Conservation (phyloP, 2,797 vertebrate genomes). For the Crenichthys baileyi region DNA sequence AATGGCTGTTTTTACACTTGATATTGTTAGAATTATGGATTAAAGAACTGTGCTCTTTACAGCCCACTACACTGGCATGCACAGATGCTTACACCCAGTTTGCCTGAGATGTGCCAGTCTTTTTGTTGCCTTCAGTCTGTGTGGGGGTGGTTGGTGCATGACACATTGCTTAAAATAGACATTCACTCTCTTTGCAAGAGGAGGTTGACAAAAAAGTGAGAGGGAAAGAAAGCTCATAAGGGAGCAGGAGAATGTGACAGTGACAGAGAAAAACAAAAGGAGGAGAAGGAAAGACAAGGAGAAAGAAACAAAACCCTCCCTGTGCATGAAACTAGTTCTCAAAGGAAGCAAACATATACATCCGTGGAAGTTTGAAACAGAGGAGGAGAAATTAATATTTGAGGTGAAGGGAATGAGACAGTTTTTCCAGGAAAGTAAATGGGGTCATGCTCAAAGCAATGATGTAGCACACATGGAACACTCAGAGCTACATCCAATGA, state of each 20-base stretch:
- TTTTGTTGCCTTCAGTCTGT: constrained; percentile 54
- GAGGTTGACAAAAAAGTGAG: constrained; percentile 75
- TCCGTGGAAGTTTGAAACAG: constrained; percentile 44
- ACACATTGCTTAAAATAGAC: constrained; percentile 82
- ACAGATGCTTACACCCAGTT: constrained; percentile 45
- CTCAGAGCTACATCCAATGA: constrained; percentile 18
- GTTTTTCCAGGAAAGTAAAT: constrained; percentile 57
- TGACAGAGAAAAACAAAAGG: constrained; percentile 47
- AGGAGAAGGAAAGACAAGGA: constrained; percentile 23
- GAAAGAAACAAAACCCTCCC: constrained; percentile 41
- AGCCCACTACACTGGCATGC: constrained; percentile 25
- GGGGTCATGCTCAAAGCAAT: constrained; percentile 39
- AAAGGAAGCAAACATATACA: constrained; percentile 52
- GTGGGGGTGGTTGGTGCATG: constrained; percentile 77
- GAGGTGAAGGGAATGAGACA: constrained; percentile 44
- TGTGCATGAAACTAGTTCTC: constrained; percentile 43
- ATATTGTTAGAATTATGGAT: constrained; percentile 22
- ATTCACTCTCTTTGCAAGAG: constrained; percentile 73
- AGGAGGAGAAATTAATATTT: constrained; percentile 58
- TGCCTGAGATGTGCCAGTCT: constrained; percentile 72
- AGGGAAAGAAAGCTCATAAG: constrained; percentile 63
- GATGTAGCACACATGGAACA: constrained; percentile 14
- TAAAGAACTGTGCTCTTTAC: constrained; percentile 19
- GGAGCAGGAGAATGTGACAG: constrained; percentile 58
- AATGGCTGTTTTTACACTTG: constrained; percentile 37